phyloP scores from a whole-genome alignment of 1,140 invertebrate genomes.

The Ptiloglossa arizonensis region DNA sequence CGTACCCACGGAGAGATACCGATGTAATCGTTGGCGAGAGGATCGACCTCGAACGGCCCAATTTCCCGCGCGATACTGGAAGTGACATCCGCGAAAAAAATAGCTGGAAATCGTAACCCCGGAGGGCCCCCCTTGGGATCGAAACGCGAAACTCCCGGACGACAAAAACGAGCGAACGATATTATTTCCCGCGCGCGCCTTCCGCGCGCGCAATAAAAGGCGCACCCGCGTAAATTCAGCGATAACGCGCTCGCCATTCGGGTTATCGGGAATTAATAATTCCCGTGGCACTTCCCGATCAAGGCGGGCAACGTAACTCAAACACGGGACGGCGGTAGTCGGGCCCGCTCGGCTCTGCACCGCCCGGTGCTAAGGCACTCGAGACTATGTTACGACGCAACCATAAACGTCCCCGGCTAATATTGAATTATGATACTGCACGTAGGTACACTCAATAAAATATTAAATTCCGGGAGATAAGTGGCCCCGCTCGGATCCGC shows the following conservation, averaged over 20 bases:
- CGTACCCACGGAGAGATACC: too few relatives aligned
- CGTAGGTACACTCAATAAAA: slow-evolving; percentile 43
- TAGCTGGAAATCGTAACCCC: too few relatives aligned
- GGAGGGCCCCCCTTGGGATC: too few relatives aligned
- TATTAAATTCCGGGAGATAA: slow-evolving; percentile 41
- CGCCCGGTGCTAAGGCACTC: slow-evolving; percentile 2
- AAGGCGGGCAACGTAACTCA: slow-evolving; percentile 7
- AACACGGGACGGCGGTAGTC: slow-evolving; percentile 4
- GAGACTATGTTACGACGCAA: slow-evolving; percentile 39
- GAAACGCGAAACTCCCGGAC: neutral
- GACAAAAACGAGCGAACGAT: too few relatives aligned
- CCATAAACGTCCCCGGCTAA: slow-evolving; percentile 45
- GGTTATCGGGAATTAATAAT: slow-evolving; percentile 25
- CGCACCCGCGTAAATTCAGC: neutral
- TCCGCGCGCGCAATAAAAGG: neutral
- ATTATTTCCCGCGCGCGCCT: too few relatives aligned
- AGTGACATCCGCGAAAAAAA: too few relatives aligned
- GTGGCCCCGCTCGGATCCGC: neutral
- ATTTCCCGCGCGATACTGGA: too few relatives aligned
- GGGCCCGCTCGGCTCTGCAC: neutral
- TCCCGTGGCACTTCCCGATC: slow-evolving; percentile 8
- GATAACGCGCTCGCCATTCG: neutral
- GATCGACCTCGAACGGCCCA: too few relatives aligned
- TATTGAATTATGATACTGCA: slow-evolving; percentile 48
- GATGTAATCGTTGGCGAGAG: too few relatives aligned